A percentile compares a stretch with the other conserved stretches of the same genome.
phyloP scores from a whole-genome alignment of 2,888 invertebrate genomes.

The Acanthococcus lagerstroemiae region DNA sequence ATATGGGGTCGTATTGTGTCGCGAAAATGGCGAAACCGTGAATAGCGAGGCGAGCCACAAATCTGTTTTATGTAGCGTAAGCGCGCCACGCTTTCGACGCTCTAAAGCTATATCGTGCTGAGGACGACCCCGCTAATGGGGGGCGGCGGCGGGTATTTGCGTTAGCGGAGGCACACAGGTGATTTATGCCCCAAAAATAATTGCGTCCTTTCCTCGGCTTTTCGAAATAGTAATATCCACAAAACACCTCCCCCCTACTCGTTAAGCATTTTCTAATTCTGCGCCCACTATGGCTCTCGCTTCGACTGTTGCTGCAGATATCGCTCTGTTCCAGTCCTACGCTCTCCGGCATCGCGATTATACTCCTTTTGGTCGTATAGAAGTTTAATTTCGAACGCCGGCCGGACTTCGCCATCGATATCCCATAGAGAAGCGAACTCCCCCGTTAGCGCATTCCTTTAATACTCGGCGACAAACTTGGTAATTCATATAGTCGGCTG shows the following conservation, averaged over 20 bases:
- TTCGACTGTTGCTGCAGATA: no score
- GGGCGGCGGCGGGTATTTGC: conserved; percentile 8
- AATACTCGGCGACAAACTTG: background rate
- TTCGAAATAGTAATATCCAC: background rate
- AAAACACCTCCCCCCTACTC: background rate
- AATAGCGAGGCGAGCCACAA: conserved; percentile 29
- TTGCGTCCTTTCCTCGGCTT: conserved; percentile 14
- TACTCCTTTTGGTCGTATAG: no score
- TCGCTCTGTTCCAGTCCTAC: background rate
- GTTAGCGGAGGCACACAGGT: conserved; percentile 7
- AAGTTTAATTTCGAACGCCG: background rate
- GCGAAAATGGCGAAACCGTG: conserved; percentile 4
- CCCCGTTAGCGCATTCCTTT: background rate
- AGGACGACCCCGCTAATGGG: background rate
- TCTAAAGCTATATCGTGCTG: background rate
- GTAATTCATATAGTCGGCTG: background rate
- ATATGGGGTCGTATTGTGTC: background rate
- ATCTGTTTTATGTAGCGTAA: conserved; percentile 30
- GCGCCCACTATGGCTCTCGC: background rate
- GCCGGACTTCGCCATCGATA: background rate
- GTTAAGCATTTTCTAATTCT: conserved; percentile 15
- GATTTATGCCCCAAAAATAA: conserved; percentile 27
- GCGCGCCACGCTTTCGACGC: background rate
- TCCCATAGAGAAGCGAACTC: background rate
- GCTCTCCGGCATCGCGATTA: background rate